A percentile compares a stretch with the other conserved stretches of the same genome.
Conservation (phyloP, 2,113 vertebrate genomes). For the Antidorcas marsupialis region DNA sequence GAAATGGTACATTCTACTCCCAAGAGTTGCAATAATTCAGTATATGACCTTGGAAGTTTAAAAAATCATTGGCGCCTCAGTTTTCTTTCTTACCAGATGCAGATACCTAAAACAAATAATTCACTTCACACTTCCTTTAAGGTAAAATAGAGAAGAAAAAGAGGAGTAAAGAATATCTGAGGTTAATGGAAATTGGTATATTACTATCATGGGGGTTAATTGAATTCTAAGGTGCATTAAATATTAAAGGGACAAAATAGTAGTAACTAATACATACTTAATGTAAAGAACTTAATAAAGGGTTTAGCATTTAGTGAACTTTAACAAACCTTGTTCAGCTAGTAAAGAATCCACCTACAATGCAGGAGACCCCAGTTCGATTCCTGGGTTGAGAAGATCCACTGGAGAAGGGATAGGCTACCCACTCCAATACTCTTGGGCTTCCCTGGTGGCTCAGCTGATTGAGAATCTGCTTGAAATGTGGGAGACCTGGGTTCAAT, state of each 20-base stretch:
- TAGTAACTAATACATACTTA: not conserved
- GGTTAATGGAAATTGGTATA: not conserved
- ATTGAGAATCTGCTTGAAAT: not conserved
- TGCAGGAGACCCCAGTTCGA: not conserved
- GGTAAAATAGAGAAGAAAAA: not conserved
- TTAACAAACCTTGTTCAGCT: not conserved
- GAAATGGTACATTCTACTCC: not conserved
- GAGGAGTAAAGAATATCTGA: not conserved
- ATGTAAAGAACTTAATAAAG: not conserved
- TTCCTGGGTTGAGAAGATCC: not conserved
- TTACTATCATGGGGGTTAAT: not conserved
- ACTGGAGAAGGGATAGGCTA: not conserved
- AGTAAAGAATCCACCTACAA: not conserved
- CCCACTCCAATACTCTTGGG: not conserved
- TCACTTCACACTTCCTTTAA: not conserved
- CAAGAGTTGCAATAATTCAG: not conserved
- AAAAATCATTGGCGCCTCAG: not conserved
- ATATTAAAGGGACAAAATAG: not conserved
- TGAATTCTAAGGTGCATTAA: not conserved
- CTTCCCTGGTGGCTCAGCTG: not conserved
- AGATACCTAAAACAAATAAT: not conserved
- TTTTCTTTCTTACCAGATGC: slow-evolving; percentile 8
- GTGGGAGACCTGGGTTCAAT: not conserved
- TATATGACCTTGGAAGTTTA: not conserved
- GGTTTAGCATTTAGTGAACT: not conserved